phyloP scores from a whole-genome alignment of 2,113 vertebrate species.

The Gymnogyps californianus region DNA sequence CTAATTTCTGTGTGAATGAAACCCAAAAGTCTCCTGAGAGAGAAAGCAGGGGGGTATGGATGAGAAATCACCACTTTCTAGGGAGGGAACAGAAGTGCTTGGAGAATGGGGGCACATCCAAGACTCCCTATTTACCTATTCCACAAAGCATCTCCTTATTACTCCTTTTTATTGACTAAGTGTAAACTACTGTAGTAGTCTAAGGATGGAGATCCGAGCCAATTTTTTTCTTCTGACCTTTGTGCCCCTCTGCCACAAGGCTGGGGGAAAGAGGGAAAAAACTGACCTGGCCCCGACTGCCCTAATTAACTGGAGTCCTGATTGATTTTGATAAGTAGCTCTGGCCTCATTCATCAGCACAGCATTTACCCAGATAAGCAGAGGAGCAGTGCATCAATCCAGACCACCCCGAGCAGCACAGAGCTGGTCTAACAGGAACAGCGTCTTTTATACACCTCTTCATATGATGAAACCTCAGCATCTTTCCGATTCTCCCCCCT shows the following conservation, averaged over 20 bases:
- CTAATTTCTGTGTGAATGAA: background rate
- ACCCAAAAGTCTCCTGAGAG: background rate
- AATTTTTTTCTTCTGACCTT: background rate
- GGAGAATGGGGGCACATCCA: background rate
- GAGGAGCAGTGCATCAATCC: background rate
- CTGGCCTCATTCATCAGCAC: background rate
- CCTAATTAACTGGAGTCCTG: background rate
- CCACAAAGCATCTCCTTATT: background rate
- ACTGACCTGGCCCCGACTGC: background rate
- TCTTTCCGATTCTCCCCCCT: background rate
- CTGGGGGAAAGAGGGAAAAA: background rate
- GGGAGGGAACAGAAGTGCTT: background rate
- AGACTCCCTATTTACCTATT: background rate
- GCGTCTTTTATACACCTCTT: background rate
- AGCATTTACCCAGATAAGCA: background rate
- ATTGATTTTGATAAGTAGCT: background rate
- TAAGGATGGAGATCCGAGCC: background rate
- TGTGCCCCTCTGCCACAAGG: background rate
- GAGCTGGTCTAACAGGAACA: background rate
- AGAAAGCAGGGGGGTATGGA: background rate
- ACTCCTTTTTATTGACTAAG: slow-evolving; percentile 8
- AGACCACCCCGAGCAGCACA: background rate
- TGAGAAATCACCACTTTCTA: background rate
- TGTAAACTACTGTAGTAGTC: background rate
- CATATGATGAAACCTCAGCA: fast-evolving